Evolutionary conservation across 2,113 vertebrate species (phyloP), one percentile per base, ranked within the genome.

Genomic region (Chlamydotis undulata): DNA sequence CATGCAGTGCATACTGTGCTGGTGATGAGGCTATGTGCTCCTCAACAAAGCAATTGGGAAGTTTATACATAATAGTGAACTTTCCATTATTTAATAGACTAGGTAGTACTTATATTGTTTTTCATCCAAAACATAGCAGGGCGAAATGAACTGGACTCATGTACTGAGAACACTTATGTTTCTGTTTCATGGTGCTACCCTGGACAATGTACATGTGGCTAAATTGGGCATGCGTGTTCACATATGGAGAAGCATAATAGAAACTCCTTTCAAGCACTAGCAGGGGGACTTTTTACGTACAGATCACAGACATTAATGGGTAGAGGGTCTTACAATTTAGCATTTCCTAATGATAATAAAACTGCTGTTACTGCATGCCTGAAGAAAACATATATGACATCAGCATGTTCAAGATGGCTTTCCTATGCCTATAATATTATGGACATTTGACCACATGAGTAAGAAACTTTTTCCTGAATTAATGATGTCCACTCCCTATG

Each of bases 391-490:
- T 4, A 28, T 7, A 70, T 15, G n/a, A 78, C 89, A 83, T 43
- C 9, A 74, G 18, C 16, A 22, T 12, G 25, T 45, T 83, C 24
- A 73, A 19, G 41, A 81, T 41, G 6, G 45, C 29, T 92, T 93
- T 45, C 24, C 28, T 25, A 24, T 90, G 35, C 16, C 75, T 81
- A 28, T 26, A 37, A 39, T 55, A 76, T 49, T 78, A 31, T 35
- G 45, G 37, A 31, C 21, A 91, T 49, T 94, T 85, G 81, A 49
- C 39, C 76, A 76, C 10, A 93, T 23, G 13, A 76, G 52, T 52
- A 94, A 69, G 16, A 92, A 95, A 63, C 19, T 96, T 14, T 91
- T 95, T 91, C 94, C 73, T 94, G 85, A 87, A 94, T 93, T 91
- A 94, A 61, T 78, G 89, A 89, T 68, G 43, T 53, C 60, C 21